These are phyloP conservation scores for Drosophila glabriapex DNA, from an alignment of 2,888 invertebrate genomes.

Conservation along the genomic window DNA sequence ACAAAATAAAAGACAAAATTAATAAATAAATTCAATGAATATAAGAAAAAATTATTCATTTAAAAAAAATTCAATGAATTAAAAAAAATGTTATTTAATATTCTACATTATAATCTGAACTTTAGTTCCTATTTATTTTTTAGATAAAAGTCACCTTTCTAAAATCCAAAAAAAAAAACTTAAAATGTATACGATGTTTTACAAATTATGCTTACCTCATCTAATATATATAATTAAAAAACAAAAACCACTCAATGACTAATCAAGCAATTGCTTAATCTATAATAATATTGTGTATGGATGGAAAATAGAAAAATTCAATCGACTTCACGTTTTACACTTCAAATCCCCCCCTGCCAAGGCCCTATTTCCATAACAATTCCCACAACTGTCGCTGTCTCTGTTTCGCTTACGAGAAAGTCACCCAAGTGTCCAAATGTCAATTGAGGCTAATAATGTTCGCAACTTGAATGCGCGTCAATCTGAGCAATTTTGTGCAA, in stretches of 20 bases:
- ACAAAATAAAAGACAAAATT: not conserved
- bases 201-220: not conserved
- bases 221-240: not conserved
- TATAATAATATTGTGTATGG: not conserved
- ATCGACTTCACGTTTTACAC: not conserved
- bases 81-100: no score
- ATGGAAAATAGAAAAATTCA: conserved; percentile 7
- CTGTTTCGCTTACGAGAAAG: conserved; percentile 9
- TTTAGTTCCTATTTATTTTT: not conserved
- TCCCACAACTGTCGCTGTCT: conserved; percentile 8
- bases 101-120: not conserved
- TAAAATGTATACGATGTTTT: not conserved
- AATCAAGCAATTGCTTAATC: not conserved
- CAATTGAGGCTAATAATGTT: conserved; percentile 57
- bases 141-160: no score
- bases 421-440: conserved; percentile 46
- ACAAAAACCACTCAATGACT: not conserved
- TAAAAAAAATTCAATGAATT: not conserved
- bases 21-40: not conserved
- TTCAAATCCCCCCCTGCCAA: not conserved
- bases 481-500: conserved; percentile 75
- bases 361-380: conserved; percentile 17
- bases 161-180: not conserved
- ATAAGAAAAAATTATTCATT: not conserved
- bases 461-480: conserved; percentile 56